Conservation (phyloP, 2,797 vertebrate species). For the Characodon lateralis region DNA sequence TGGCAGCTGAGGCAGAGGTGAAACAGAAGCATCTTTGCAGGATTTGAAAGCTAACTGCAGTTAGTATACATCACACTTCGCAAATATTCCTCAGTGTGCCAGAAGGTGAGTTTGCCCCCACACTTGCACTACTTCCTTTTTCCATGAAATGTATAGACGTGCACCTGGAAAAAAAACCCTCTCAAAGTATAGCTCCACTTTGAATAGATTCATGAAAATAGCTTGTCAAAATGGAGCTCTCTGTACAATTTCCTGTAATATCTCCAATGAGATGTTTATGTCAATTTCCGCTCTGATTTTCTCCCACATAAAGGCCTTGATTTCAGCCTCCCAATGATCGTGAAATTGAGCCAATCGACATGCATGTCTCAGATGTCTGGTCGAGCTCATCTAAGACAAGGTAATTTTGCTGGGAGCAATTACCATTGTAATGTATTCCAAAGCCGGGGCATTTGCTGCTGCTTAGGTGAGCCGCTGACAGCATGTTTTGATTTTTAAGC, state of each 20-base stretch:
- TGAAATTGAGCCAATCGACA: conserved; percentile 90
- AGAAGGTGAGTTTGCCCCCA: conserved; percentile 11
- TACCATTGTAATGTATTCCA: conserved; percentile 96
- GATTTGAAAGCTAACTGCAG: conserved; percentile 15
- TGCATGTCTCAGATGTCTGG: conserved; percentile 82
- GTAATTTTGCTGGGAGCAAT: conserved; percentile 93
- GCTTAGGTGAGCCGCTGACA: conserved; percentile 86
- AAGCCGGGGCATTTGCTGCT: conserved; percentile 91
- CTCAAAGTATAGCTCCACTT: conserved; percentile 51
- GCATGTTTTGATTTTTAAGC: conserved; percentile 95
- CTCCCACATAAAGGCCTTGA: conserved; percentile 74
- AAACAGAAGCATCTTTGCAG: conserved; percentile 10
- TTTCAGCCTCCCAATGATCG: conserved; percentile 86
- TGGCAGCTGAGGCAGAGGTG: conserved; percentile 11
- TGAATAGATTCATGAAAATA: conserved; percentile 80
- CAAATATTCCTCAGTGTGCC: conserved; percentile 4
- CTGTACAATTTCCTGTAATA: conserved; percentile 52
- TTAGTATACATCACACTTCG: conserved; percentile 14
- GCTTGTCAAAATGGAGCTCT: conserved; percentile 73
- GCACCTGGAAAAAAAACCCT: conserved; percentile 15
- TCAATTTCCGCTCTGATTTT: conserved; percentile 74
- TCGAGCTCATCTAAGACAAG: conserved; percentile 86
- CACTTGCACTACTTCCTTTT: conserved; percentile 15
- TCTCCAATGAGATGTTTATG: conserved; percentile 73
- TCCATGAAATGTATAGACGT: background rate